Percentiles rank a stretch among this genome's conserved stretches.
Evolutionary conservation across 2,113 vertebrate species (phyloP).

Genomic region (Phalacrocorax carbo): DNA sequence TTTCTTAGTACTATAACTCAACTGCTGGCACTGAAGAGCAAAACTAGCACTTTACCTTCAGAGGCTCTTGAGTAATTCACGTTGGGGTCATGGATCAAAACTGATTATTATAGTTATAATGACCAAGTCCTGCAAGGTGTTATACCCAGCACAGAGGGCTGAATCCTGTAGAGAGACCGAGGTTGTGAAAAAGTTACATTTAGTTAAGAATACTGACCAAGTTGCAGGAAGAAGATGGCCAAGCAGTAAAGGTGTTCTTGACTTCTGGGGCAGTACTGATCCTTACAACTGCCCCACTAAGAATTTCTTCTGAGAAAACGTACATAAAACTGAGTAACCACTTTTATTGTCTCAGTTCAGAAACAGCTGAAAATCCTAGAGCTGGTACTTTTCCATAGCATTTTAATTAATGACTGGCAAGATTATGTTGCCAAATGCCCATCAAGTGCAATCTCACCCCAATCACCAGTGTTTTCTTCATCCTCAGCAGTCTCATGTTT

Average conservation of each 20-base stretch:
- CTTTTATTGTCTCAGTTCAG: neutral
- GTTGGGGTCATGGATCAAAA: neutral
- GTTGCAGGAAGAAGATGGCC: neutral
- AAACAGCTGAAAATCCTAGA: neutral
- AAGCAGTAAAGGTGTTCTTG: neutral
- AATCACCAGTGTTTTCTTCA: neutral
- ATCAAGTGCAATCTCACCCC: neutral
- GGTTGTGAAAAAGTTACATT: neutral
- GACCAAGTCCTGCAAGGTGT: neutral
- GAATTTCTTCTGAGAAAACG: neutral
- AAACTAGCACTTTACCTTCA: neutral
- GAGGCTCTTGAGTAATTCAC: neutral
- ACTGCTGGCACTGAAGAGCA: neutral
- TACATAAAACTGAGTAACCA: neutral
- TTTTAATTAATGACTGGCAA: neutral
- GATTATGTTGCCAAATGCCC: neutral
- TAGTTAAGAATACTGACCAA: neutral
- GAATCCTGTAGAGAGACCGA: neutral
- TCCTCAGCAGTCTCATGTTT: neutral
- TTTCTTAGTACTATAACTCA: conserved; percentile 11
- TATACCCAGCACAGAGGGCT: neutral
- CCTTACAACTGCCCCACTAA: neutral
- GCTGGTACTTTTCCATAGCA: neutral
- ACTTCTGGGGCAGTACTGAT: neutral
- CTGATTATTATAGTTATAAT: neutral